These are phyloP conservation scores for Sialis fuliginosa DNA, from an alignment of 2,888 invertebrate genomes.

Conservation along the genomic window DNA sequence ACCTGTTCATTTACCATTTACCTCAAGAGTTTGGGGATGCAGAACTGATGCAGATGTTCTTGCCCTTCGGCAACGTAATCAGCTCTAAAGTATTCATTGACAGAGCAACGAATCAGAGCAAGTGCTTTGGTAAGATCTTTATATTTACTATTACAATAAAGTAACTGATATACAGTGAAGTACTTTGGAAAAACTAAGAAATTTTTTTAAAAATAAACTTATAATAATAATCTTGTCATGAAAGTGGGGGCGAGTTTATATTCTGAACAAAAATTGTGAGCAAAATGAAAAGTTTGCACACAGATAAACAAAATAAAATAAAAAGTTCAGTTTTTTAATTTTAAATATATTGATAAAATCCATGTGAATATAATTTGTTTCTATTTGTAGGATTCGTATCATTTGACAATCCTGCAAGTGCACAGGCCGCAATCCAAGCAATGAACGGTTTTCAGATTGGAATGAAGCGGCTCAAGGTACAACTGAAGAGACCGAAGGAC, in stretches of 20 bases:
- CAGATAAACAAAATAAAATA: too few relatives aligned
- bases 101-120: constrained; percentile 99
- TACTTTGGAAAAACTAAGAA: neutral
- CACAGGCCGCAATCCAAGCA: constrained; percentile 96
- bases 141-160: neutral
- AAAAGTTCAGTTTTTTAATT: too few relatives aligned
- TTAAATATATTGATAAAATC: too few relatives aligned
- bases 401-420: constrained; percentile 96
- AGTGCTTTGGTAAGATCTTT: constrained; percentile 87
- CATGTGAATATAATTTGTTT: neutral
- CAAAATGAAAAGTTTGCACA: too few relatives aligned
- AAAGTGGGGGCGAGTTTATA: too few relatives aligned
- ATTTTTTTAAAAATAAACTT: neutral
- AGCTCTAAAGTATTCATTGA: constrained; percentile 99
- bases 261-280: too few relatives aligned
- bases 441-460: constrained; percentile 99
- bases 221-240: neutral
- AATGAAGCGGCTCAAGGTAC: constrained; percentile 99
- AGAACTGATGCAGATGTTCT: constrained; percentile 99
- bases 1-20: constrained; percentile 99
- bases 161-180: neutral
- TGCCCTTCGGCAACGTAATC: constrained; percentile 98
- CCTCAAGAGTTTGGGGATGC: constrained; percentile 99
- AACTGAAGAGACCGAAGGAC: constrained; percentile 97
- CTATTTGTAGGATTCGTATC: constrained; percentile 85